Base-by-base conservation (phyloP, 2,113 vertebrate genomes). In the Eublepharis macularius region DNA sequence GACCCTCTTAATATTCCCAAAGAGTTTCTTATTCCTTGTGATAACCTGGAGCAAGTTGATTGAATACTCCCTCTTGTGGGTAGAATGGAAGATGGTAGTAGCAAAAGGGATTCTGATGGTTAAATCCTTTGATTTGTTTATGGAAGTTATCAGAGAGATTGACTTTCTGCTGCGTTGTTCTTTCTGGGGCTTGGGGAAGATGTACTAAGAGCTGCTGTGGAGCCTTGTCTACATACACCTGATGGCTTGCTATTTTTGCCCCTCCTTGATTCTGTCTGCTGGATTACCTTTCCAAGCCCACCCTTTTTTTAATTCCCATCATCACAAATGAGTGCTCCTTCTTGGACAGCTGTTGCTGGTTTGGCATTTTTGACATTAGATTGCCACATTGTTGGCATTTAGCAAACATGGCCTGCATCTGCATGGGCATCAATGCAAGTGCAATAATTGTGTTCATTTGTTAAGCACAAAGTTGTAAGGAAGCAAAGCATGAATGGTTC, bases 391-490 rank as follows among this genome's bases (percentile, higher is more conserved):
- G 41, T 60, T 65, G 39, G 29, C 43, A 34, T 73, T 34, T 10
- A 34, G 51, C 17, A 29, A 72, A 24, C n/a, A 47, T 63, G 29
- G 76, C 43, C 81, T 78, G 54, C 34, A 51, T 63, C n/a, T 41
- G 43, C 34, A 26, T 3, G 2, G 76, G 75, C 54, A 66, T 73
- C 36, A 73, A 66, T 65, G 11, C 2, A 12, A 79, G 36, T 49
- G 69, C 75, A n/a, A n/a, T 73, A 83, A 83, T 83, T 83, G 43
- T 72, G 43, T 32, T 29, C n/a, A 34, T 34, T 26, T 49, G 66
- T 73, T 87, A 65, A 83, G 75, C 81, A 83, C 43, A 5, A 82
- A 83, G 57, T 65, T 68, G 12, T 12, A 73, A 63, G n/a, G 13
- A 87, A 73, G 74, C 80, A 41, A 78, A 87, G 51, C 51, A 63